Base-by-base conservation (phyloP, 2,888 invertebrate genomes). In the Caenorhabditis afra region DNA sequence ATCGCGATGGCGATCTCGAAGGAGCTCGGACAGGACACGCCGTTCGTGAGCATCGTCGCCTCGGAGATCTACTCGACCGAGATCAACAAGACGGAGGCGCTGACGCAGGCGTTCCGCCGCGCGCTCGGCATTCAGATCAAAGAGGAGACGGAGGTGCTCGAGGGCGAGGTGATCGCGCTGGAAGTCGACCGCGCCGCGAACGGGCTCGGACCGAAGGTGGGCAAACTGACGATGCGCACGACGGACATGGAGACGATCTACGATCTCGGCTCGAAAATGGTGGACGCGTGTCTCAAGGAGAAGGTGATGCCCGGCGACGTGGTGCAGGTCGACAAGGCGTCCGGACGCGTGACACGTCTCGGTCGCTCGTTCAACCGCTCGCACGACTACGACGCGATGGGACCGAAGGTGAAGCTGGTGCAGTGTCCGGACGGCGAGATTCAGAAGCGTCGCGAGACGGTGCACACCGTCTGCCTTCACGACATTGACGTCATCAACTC, bases 191-290 rank as follows among this genome's bases (percentile, higher is more conserved):
- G 97, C 20, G 96, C 97, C 0, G 96, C 96, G 0, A 94, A 96
- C 0, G 96, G 95, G 22, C 93, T 94, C 11, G 88, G 89, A 7
- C 86, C 87, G 14, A 88, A 88, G 66, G 78, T 89, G 14, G 90
- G 90, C 70, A 95, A 98, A 88, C 92, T 99, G 41, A 98, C 97
- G 0, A 92, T 99, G 53, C 99, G 99, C 92, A 99, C 99, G 0
- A 98, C 97, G 0, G 99, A 99, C 91, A 99, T 99, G 99, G 99
- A 99, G 91, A 98, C 99, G 0, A 95, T 97, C 82, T 99, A 99
- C 90, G 99, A 99, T 91, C 93, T 99, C 90, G 99, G 99, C 1
- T 97, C 70, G 23, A 90, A 89, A 73, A 87, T 89, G 85, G 83
- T 87, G 12, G 89, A 89, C 20, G 80, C 84, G 4, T 81, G 88